Evolutionary conservation across 2,797 vertebrate genomes (phyloP), one percentile per base, ranked within the genome.

Genomic region (Trachurus trachurus): DNA sequence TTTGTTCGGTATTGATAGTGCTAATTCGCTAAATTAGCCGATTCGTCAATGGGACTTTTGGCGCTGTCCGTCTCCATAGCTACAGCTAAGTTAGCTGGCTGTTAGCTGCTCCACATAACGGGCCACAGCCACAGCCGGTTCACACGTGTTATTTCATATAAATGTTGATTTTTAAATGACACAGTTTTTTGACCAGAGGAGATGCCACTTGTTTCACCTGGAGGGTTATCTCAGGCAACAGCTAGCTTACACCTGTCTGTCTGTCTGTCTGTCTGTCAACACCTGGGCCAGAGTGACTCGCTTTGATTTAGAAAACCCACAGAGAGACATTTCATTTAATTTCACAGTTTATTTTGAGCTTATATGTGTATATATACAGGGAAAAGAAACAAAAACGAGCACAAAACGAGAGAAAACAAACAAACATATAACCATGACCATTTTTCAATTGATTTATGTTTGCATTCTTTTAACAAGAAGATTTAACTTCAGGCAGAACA

Each of bases 91-190:
- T 21, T 26, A n/a, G 29, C 42, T 73, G 52, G 53, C 67, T 16
- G 42, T 5, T 5, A 29, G 58, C 61, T n/a, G 1, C 26, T 26
- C 17, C n/a, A 21, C 39, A 9, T 40, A 62, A 53, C 63, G 49
- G 34, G 21, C 45, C 54, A 47, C 2, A 21, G 21, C 45, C 54
- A 47, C 2, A 21, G 0, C 4, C 26, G 34, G 68, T 11, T 49
- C 7, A 5, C 8, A 2, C 17, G 9, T 70, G 0, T 29, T 29
- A n/a, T 9, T 37, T 2, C 31, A 39, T 0, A 37, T 11, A 0
- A 40, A 8, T n/a, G 2, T 29, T 44, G 5, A 1, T 0, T 26
- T 15, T 26, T 26, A 1, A 3, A 40, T 49, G 0, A 22, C 19
- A 40, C 1, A 6, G 2, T 5, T 31, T 31, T 6, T 26, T 1